Base-by-base conservation (phyloP, 2,888 invertebrate species). In the Drosophila greeni region DNA sequence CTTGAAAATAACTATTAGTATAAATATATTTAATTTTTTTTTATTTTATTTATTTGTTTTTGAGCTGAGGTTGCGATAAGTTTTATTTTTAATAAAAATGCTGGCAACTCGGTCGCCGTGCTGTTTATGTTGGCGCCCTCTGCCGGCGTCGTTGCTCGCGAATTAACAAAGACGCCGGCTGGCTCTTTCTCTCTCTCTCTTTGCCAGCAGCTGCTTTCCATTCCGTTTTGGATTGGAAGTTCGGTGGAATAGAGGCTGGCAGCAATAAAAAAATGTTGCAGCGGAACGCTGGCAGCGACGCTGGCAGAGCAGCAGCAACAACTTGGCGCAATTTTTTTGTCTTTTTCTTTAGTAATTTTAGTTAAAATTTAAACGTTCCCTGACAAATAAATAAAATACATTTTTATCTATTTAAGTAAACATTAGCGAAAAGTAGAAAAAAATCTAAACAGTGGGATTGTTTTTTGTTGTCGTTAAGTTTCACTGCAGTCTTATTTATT, bases 101-200 rank as follows among this genome's bases (percentile, higher is more conserved):
- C 14, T 49, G 20, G n/a, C 40, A 40, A 33, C 51, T 29, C 23
- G 33, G 34, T 31, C 11, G 9, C 18, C 11, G 23, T 49, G 20
- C 4, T 51, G n/a, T 36, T 40, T 20, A 29, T 61, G 33, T 26
- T 73, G 82, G 72, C 74, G 82, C 70, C 80, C 78, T 55, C 72
- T 58, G 74, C 78, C 66, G 69, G 61, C 64, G 61, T 51, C 66
- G 42, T 33, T 16, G 57, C 56, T 66, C 39, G 60, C 69, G 78
- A 82, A 78, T 73, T 82, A 72, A 76, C 78, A 77, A 82, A 79
- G 78, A 82, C 78, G 83, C 78, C 78, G 78, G 78, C 73, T 82
- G 66, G 70, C 51, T 54, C 47, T 40, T 16, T 52, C 45, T 31
- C 47, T 29, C 68, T 68, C 71, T 59, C 37, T 39, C 42, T 18